These are phyloP conservation scores for Mesocentrotus franciscanus DNA, from an alignment of 53 echinoderm and acorn worm genomes.

Conservation along the genomic window DNA sequence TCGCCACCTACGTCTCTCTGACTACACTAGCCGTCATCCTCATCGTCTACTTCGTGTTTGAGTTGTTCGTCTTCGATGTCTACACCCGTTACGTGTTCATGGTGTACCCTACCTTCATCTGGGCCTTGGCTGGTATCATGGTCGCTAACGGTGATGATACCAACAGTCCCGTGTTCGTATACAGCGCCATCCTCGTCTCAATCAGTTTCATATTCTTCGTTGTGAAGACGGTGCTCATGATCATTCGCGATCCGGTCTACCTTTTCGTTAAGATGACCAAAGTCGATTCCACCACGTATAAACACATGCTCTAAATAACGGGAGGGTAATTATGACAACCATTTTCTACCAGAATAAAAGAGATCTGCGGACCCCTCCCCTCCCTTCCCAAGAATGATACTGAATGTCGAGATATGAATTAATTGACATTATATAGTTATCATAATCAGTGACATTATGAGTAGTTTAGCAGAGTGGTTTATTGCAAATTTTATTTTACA, in stretches of 20 bases:
- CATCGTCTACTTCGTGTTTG: constrained; percentile 72
- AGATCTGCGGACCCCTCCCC: too few relatives aligned
- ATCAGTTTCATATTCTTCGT: constrained; percentile 72
- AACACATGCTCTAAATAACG: constrained; percentile 5
- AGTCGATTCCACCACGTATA: constrained; percentile 2
- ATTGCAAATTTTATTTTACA: too few relatives aligned
- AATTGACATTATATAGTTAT: too few relatives aligned
- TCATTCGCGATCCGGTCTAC: constrained; percentile 57
- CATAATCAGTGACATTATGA: too few relatives aligned
- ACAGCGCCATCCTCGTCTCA: constrained; percentile 69
- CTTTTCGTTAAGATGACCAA: constrained; percentile 21
- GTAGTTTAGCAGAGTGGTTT: too few relatives aligned
- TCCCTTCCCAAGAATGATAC: too few relatives aligned
- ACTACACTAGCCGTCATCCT: constrained; percentile 68
- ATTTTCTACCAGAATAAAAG: too few relatives aligned
- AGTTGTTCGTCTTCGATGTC: constrained; percentile 66
- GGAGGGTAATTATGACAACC: too few relatives aligned
- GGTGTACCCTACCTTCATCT: constrained; percentile 73
- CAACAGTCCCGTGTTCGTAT: constrained; percentile 66
- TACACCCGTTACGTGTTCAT: constrained; percentile 76
- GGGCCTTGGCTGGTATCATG: constrained; percentile 62
- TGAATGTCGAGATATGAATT: too few relatives aligned
- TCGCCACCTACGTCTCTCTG: constrained; percentile 64
- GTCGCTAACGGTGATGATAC: constrained; percentile 64
- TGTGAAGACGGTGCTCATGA: constrained; percentile 71